Base-by-base conservation (phyloP, 37 sponge, comb jelly and placozoan genomes). In the Spongia lamella region DNA sequence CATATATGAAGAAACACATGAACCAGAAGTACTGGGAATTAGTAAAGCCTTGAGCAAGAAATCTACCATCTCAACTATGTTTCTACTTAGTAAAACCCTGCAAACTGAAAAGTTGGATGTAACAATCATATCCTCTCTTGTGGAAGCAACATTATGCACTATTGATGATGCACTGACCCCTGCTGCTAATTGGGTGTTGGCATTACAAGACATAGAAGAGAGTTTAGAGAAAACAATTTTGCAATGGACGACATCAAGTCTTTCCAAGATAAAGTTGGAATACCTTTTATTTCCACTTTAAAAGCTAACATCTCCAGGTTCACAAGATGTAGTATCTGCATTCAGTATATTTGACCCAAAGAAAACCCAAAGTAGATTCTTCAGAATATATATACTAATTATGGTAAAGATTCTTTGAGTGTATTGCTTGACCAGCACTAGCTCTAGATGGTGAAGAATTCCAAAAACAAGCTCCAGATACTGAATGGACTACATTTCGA, bases 71-170 rank as follows among this genome's bases (percentile, higher is more conserved):
- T 22, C 78, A 76, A 82, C 88, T 51, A 78, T 82, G 34, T 56
- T 47, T 53, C 56, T 88, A 11, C 83, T 88, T 22, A 88, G 83
- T 79, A 88, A 63, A 61, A 37, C 75, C 35, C 83, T 88, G 22
- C 89, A 88, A 53, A 29, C 84, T 55, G 77, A 77, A 53, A n/a
- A 83, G 17, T 68, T 88, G n/a, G 89, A 88, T 38, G 77, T 88
- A 61, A 55, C 89, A 24, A 47, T 63, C 43, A 65, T 88, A 67
- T 61, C 83, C 38, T 32, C 65, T 78, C 83, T 88, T 63, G 89
- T 83, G 26, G 78, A 76, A 61, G 61, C 82, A 43, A 77, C 83
- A 35, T 77, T 87, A 21, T 65, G 82, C 63, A 76, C 83, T 53
- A 62, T 87, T 30, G 83, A 88, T 76, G 89, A 77, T 83, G 83